Conservation (phyloP, 92 coral and sea anemone genomes). For the Muricea muricata region DNA sequence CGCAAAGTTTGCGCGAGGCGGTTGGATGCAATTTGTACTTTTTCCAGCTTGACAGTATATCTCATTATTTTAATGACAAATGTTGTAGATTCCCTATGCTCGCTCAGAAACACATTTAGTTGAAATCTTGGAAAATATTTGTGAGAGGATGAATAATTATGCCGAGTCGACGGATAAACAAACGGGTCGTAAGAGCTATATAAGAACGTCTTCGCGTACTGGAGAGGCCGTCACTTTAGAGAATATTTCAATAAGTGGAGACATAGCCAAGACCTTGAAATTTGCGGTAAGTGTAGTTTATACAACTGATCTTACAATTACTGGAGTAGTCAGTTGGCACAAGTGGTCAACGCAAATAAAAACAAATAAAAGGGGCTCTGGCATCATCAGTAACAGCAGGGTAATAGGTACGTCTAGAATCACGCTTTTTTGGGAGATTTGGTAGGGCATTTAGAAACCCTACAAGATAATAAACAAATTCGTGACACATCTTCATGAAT, state of each 20-base stretch:
- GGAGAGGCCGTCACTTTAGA: constrained; percentile 86
- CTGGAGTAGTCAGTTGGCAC: too few species aligned
- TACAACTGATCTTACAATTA: too few species aligned
- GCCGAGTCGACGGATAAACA: constrained; percentile 89
- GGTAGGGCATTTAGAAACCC: too few species aligned
- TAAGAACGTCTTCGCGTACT: constrained; percentile 88
- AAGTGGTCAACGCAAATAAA: too few species aligned
- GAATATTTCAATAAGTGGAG: constrained; percentile 94
- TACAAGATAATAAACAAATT: too few species aligned
- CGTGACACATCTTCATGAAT: too few species aligned
- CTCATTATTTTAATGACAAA: too few species aligned
- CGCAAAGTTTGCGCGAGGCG: too few species aligned
- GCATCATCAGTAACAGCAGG: too few species aligned
- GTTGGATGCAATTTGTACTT: not conserved
- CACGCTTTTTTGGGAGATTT: too few species aligned
- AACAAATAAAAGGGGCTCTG: too few species aligned
- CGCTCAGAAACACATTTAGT: constrained; percentile 95
- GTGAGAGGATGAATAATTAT: constrained; percentile 89
- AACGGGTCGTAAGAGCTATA: constrained; percentile 82
- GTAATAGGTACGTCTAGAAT: too few species aligned
- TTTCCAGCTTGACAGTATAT: not conserved
- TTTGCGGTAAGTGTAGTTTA: constrained; percentile 72
- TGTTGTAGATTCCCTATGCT: constrained; percentile 56
- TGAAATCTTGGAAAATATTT: constrained; percentile 84
- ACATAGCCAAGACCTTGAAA: constrained; percentile 83